phyloP scores from a whole-genome alignment of 35 echinoderm and acorn worm genomes.

The Lytechinus variegatus region DNA sequence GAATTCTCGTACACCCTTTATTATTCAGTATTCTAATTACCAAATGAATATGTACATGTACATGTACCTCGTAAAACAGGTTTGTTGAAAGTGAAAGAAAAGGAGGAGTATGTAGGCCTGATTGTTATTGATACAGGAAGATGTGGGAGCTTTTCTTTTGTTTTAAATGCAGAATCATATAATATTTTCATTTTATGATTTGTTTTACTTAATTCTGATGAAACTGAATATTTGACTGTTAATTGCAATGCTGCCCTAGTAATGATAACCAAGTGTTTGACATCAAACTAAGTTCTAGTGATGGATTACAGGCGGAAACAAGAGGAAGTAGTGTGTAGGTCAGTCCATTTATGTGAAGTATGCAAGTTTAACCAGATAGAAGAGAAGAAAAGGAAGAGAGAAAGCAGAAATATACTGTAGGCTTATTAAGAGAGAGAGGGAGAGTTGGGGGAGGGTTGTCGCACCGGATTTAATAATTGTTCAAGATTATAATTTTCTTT shows the following conservation, averaged over 20 bases:
- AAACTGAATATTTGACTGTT: no score
- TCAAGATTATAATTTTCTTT: no score
- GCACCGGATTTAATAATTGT: no score
- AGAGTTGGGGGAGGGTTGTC: neutral
- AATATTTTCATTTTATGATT: no score
- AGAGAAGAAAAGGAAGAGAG: neutral
- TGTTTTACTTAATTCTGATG: no score
- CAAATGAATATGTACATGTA: neutral
- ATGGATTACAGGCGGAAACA: neutral
- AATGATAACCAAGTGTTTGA: neutral
- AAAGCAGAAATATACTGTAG: neutral
- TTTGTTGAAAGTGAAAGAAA: neutral
- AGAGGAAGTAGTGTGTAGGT: neutral
- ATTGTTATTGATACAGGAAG: no score
- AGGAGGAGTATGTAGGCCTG: no score
- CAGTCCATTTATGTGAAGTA: neutral
- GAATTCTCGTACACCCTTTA: neutral
- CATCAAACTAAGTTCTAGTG: neutral
- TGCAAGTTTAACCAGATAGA: neutral
- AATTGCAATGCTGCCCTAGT: neutral
- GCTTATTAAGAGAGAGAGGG: neutral
- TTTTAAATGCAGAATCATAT: no score
- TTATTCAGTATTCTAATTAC: neutral
- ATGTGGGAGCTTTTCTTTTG: no score
- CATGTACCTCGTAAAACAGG: no score